Base-by-base conservation (phyloP, 2,797 vertebrate species). In the Capromys pilorides region DNA sequence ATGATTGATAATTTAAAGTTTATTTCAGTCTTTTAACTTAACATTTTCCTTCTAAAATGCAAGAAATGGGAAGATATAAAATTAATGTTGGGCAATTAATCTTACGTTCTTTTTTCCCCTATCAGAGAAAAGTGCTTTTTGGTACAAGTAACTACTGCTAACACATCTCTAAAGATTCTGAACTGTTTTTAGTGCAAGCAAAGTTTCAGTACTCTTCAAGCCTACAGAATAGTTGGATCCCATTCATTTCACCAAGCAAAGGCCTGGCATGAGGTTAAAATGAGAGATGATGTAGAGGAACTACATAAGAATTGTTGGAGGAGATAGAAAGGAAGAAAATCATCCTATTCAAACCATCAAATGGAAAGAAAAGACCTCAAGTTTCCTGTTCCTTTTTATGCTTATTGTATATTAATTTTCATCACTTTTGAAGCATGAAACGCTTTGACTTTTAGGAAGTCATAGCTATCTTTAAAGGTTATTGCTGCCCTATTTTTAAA, bases 351-450 rank as follows among this genome's bases (percentile, higher is more conserved):
- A 94, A 71, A 91, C 91, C 78, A 85, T 16, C 81, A 31, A 73
- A 61, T 36, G 8, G 28, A n/a, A 78, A 22, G 41, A 61, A 26
- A 87, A 89, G 57, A 84, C 31, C 13, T 80, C 41, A 90, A 80
- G 22, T 9, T 1, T 92, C 7, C 24, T n/a, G 22, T 4, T 6
- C 16, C 12, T 28, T 92, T 91, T 86, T 4, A 54, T 88, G 14
- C 62, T 90, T 95, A 89, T 10, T 91, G 21, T 36, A 5, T 85
- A 12, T 5, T 84, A 87, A 87, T 13, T 79, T 61, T 62, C 49
- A 61, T 93, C 26, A 79, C 14, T 92, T 80, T 93, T 94, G 62
- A 86, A 61, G 64, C 36, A n/a, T 49, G 3, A 91, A 86, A 39
- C 2, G 26, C 1, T 89, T 95, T 71, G 16, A 61, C 2, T 57